Evolutionary conservation across 2,888 invertebrate genomes (phyloP).

Genomic region (Drepanosiphum platanoidis): DNA sequence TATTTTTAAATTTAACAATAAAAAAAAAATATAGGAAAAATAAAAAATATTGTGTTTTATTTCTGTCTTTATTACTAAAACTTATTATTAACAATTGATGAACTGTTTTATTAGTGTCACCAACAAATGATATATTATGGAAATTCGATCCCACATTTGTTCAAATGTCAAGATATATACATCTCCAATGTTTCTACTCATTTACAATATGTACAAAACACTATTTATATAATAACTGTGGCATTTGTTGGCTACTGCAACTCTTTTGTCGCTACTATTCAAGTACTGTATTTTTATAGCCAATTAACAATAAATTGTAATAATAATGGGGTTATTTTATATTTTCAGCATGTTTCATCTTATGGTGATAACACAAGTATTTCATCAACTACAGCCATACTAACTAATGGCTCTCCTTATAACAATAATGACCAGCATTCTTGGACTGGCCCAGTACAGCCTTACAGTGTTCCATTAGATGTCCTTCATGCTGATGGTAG

Average conservation of each 20-base stretch:
- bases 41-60: neutral
- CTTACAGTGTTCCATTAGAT: constrained; percentile 51
- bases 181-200: constrained; percentile 39
- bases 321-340: neutral
- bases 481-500: constrained; percentile 47
- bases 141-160: constrained; percentile 30
- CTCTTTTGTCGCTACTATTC: constrained; percentile 46
- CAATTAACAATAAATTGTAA: neutral
- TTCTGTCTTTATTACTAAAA: neutral
- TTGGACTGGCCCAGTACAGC: constrained; percentile 50
- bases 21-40: no score
- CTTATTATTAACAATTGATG: neutral
- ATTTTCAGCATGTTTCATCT: constrained; percentile 50
- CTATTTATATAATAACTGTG: constrained; percentile 49
- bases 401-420: neutral
- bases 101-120: constrained; percentile 38
- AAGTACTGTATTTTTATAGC: constrained; percentile 8
- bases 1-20: no score
- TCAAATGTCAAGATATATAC: constrained; percentile 47
- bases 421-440: constrained; percentile 50
- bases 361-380: constrained; percentile 43
- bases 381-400: constrained; percentile 27
- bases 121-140: constrained; percentile 50
- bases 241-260: constrained; percentile 36
- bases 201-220: constrained; percentile 49